Evolutionary conservation across 2,797 vertebrate species (phyloP), one percentile per base, ranked within the genome.

Genomic region (Buceros bicornis): DNA sequence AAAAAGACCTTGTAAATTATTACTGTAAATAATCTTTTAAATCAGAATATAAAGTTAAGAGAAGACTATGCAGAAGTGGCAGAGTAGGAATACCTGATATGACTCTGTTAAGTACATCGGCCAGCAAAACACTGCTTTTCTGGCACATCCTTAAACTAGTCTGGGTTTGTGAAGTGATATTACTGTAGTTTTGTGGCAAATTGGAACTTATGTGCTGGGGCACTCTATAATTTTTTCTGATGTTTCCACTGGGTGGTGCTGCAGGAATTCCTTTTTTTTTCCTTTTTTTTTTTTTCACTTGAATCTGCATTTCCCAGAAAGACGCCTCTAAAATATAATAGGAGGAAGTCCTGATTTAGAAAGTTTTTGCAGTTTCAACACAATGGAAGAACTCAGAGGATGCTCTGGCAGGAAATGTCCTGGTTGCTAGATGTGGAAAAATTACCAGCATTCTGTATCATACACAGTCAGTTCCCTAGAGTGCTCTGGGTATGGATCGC

Each of bases 311-410:
- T 99, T 98, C 98, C 98, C 98, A 98, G 98, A 99, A 99, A 98
- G 98, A 99, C 98, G 97, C 98, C 98, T 98, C 98, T 98, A 69
- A 97, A 98, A 97, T 98, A 99, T 99, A 99, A 99, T 99, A 98
- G 99, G 97, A 99, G 99, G 99, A 99, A 99, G 99, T 99, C 98
- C 99, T 98, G 98, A 98, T 99, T 99, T 99, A 99, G 99, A 99
- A 98, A 98, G 98, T 98, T 99, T 99, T 99, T 99, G 98, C 98
- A 99, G 98, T 98, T 98, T 97, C 98, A 98, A 98, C 98, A 98
- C 98, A 98, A 98, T 98, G 96, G 98, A 96, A 97, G 98, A 97
- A 96, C 91, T 97, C 83, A 77, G 98, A 98, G 98, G 98, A 98
- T 99, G 98, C 98, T 97, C 97, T 97, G 97, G 94, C 97, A 98